A percentile compares a stretch with the other conserved stretches of the same genome.
Evolutionary conservation across 2,113 vertebrate species (phyloP).

Genomic region (Erythrolamprus reginae): DNA sequence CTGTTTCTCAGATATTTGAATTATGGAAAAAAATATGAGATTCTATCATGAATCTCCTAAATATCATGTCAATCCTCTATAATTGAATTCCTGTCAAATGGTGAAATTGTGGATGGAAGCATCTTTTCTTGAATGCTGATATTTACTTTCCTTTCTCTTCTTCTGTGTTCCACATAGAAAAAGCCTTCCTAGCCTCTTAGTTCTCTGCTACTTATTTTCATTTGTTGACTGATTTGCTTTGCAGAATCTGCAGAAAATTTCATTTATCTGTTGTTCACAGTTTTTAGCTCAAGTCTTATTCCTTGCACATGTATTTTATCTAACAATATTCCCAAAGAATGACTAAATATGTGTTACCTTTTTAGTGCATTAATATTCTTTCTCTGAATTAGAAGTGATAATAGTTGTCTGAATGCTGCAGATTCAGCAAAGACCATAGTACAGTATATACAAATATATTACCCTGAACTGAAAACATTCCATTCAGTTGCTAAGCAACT

Average conservation of each 20-base stretch:
- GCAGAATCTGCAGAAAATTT: neutral
- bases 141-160: neutral
- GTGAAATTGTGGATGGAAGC: neutral
- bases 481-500: conserved; percentile 15
- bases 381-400: neutral
- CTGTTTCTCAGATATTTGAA: neutral
- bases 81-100: neutral
- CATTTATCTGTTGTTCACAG: neutral
- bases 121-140: neutral
- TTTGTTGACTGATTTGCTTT: neutral
- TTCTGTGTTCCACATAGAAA: neutral
- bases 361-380: neutral
- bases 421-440: neutral
- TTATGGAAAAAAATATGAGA: neutral
- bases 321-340: neutral
- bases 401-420: neutral
- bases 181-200: neutral
- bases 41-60: neutral
- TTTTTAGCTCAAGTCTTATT: neutral
- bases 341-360: neutral
- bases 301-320: neutral
- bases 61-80: neutral
- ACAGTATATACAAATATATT: neutral
- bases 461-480: neutral
- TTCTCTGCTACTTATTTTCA: neutral